Base-by-base conservation (phyloP, 2,797 vertebrate species). In the Heliangelus exortis region DNA sequence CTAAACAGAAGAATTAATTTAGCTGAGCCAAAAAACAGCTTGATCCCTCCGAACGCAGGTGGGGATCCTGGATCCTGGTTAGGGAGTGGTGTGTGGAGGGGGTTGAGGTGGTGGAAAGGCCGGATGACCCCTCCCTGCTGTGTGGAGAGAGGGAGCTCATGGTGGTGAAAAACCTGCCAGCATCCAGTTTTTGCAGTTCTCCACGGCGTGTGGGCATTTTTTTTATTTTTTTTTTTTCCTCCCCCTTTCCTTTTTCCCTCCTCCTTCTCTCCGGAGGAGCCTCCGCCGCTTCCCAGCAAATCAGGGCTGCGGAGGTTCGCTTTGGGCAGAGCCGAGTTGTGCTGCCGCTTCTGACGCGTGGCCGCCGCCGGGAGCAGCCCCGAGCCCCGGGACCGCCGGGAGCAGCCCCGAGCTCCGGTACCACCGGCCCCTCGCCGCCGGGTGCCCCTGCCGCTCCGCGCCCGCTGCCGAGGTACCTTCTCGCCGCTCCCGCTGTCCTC, bases 281-380 rank as follows among this genome's bases (percentile, higher is more conserved):
- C 79, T 96, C 69, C 90, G 12, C 69, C n/a, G 36, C 67, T 41
- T 41, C 39, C 39, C 39, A 41, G 39, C 39, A 41, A 41, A 41
- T 41, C 39, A 41, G 39, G 39, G 58, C 45, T 48, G 84, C 65
- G 53, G 76, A 78, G 83, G 95, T 86, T 94, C 80, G 92, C 83
- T 85, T 69, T 62, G 73, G 87, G 90, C 92, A 91, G 96, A 94
- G 86, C 93, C 88, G 79, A 76, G 91, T 87, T 89, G 86, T 55
- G 84, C 92, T 81, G 72, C 84, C 26, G 80, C 89, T 86, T 90
- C 86, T 93, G 91, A 95, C 92, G 92, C 93, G 90, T 77, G 87
- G 94, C 94, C 19, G 72, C 51, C 68, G 76, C 43, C 55, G 61
- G 65, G 31, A 81, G 59, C 69, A 61, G 74, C 74, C 23, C 31